phyloP scores from a whole-genome alignment of 2,113 vertebrate species.

The Prunella himalayana region DNA sequence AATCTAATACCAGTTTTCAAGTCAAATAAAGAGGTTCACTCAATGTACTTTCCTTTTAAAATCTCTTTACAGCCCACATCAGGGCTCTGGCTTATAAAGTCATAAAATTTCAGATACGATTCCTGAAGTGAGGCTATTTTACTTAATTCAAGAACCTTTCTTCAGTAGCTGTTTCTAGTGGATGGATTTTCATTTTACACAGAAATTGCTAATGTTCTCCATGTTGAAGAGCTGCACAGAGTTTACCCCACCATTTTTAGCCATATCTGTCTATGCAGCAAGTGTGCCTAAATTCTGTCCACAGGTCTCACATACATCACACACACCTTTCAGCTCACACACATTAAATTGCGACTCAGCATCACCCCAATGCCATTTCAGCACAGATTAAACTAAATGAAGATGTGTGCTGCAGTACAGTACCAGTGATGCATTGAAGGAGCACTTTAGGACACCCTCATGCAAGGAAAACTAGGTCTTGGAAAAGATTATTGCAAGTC shows the following conservation, averaged over 20 bases:
- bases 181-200: not conserved
- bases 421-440: not conserved
- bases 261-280: not conserved
- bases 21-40: not conserved
- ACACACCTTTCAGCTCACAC: not conserved
- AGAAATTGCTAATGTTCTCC: not conserved
- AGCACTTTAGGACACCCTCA: not conserved
- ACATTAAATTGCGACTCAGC: not conserved
- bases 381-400: not conserved
- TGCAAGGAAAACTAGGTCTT: not conserved
- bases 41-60: not conserved
- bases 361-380: not conserved
- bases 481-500: not conserved
- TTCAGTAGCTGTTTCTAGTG: not conserved
- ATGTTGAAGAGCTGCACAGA: not conserved
- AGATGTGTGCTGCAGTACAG: not conserved
- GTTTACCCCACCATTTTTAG: not conserved
- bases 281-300: not conserved
- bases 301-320: not conserved
- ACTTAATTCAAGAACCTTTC: not conserved
- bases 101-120: not conserved
- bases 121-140: not conserved
- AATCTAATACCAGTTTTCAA: not conserved
- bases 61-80: not conserved
- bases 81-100: not conserved